Evolutionary conservation across 2,113 vertebrate genomes (phyloP), one percentile per base, ranked within the genome.

Genomic region (Furnarius figulus): DNA sequence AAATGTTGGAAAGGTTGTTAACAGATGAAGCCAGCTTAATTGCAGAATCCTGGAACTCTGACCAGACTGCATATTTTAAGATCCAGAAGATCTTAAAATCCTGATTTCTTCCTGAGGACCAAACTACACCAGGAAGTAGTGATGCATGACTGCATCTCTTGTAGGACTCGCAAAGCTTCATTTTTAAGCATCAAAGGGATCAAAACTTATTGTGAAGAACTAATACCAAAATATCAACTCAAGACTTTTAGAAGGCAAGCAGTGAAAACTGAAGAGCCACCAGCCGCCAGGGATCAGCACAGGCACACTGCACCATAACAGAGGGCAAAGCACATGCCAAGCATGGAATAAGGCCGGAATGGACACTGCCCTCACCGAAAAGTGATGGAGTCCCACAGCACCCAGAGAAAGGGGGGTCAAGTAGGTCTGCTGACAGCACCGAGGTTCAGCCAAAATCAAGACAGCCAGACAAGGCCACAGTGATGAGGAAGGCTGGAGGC

Each of bases 331-430:
- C 18, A 67, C 11, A 30, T 33, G 19, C 19, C 37, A 79, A 37
- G 11, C 3, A 33, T 0, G 31, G 46, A 70, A 80, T 14, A 74
- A 56, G 71, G n/a, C 0, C 0, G 42, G 35, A 53, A 63, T 19
- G 31, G 14, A 21, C 58, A 76, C 68, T 14, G 19, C 4, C 33
- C 42, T 49, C 23, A 39, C n/a, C 25, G 40, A 7, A 5, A 44
- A 25, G 23, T 12, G 7, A 7, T 6, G 11, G 11, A 46, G 23
- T 6, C 27, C 49, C 28, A 50, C 53, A 63, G 24, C 23, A 33
- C 4, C 25, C 40, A 58, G 31, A 42, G 13, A n/a, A 47, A 49
- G 52, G 21, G 6, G 16, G 76, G 47, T 0, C 39, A n/a, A 10
- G 24, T 4, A 11, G 9, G 23, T 24, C 30, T 55, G 33, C 23